These are phyloP conservation scores for Sclerodermus sp. DNA, from an alignment of 2,888 invertebrate genomes.

Conservation along the genomic window DNA sequence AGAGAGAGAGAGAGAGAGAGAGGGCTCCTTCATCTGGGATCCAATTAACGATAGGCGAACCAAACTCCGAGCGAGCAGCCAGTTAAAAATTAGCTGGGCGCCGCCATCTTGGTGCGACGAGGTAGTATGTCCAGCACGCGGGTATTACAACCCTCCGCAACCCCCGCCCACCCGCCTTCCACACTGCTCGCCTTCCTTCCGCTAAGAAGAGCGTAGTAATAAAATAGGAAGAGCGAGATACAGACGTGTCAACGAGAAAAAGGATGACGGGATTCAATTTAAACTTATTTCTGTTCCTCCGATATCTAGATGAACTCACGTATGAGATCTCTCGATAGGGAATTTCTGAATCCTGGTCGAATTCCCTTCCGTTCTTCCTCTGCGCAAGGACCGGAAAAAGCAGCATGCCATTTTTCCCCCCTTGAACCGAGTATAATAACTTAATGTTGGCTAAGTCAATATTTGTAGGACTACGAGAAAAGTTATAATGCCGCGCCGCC, in stretches of 20 bases:
- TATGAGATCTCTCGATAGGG: not conserved
- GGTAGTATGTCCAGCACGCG: slow-evolving; percentile 7
- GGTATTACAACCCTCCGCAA: slow-evolving; percentile 4
- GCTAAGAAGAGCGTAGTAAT: not conserved
- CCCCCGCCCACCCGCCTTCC: not conserved
- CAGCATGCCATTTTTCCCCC: too few relatives aligned
- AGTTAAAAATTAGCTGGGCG: slow-evolving; percentile 46
- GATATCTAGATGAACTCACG: slow-evolving; percentile 34
- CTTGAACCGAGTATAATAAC: too few relatives aligned
- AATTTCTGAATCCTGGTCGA: too few relatives aligned
- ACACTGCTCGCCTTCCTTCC: too few relatives aligned
- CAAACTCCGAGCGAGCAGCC: slow-evolving; percentile 35
- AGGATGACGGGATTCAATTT: slow-evolving; percentile 47
- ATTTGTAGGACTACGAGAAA: too few relatives aligned
- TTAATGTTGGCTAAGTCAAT: too few relatives aligned
- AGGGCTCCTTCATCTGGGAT: slow-evolving; percentile 45
- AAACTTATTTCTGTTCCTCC: slow-evolving; percentile 50
- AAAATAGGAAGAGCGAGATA: not conserved
- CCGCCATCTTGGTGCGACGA: not conserved
- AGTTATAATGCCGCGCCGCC: too few relatives aligned
- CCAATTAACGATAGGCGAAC: slow-evolving; percentile 50
- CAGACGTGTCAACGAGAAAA: not conserved
- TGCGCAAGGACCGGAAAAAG: too few relatives aligned
- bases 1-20: slow-evolving; percentile 11
- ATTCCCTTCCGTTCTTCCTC: too few relatives aligned